These are phyloP conservation scores for Philypnodon macrostomus DNA, from an alignment of 2,797 vertebrate genomes.

Conservation along the genomic window DNA sequence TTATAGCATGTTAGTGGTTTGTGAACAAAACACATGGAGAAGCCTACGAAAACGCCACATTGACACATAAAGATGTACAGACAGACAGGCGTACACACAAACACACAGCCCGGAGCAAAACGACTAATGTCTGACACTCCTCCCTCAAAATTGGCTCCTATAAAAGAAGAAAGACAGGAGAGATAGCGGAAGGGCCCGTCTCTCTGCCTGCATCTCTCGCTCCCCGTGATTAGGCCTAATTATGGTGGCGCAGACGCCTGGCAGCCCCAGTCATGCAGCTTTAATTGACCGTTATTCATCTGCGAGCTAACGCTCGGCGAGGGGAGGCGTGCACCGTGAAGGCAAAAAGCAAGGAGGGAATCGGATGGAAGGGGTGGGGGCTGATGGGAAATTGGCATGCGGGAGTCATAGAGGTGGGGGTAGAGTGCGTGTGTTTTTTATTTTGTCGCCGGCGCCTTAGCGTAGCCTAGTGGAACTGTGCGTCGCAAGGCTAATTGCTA, in stretches of 20 bases:
- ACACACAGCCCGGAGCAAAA: conserved; percentile 56
- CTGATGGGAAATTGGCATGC: conserved; percentile 46
- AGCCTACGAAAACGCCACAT: conserved; percentile 27
- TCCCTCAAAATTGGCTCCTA: conserved; percentile 84
- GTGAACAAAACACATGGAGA: conserved; percentile 49
- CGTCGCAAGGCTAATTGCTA: conserved; percentile 90
- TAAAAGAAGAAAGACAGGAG: conserved; percentile 71
- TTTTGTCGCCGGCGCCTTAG: conserved; percentile 74
- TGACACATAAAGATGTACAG: conserved; percentile 5
- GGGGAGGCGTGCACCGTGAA: conserved; percentile 51
- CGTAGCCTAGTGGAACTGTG: conserved; percentile 66
- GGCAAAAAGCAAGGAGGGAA: conserved; percentile 46
- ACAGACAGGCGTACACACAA: conserved; percentile 21
- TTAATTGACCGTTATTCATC: conserved; percentile 98
- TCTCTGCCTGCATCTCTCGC: conserved; percentile 26
- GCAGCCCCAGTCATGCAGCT: conserved; percentile 88
- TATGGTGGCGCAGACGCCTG: conserved; percentile 91
- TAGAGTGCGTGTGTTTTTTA: conserved; percentile 6
- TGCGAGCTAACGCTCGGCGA: conserved; percentile 77
- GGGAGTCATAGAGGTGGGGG: conserved; percentile 41
- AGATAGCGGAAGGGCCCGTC: conserved; percentile 61
- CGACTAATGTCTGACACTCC: conserved; percentile 80
- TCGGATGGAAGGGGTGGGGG: conserved; percentile 3
- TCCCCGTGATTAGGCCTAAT: conserved; percentile 95
- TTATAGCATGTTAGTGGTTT: conserved; percentile 56